Conservation (phyloP, 2,888 invertebrate genomes). For the Melipona bicolor region DNA sequence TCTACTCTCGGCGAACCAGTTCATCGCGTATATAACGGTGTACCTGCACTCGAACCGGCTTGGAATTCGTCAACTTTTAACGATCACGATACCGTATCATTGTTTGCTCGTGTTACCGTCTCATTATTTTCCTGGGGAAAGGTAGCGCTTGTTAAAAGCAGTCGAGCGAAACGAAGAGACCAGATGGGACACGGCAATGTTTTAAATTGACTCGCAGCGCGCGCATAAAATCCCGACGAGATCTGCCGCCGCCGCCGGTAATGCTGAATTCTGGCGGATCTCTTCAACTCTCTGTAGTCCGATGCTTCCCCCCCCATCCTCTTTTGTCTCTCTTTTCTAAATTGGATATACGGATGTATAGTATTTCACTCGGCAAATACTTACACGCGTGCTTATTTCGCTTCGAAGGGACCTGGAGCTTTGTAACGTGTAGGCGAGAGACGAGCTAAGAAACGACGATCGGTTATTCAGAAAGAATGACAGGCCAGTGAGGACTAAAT, state of each 20-base stretch:
- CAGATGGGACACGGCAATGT: conserved; percentile 23
- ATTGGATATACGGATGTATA: neutral
- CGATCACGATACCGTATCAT: conserved; percentile 51
- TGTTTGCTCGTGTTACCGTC: conserved; percentile 50
- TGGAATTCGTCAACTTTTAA: conserved; percentile 59
- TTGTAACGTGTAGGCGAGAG: no score
- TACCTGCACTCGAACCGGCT: conserved; percentile 39
- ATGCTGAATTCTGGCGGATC: conserved; percentile 14
- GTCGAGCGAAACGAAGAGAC: conserved; percentile 18
- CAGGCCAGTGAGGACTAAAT: no score
- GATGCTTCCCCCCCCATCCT: neutral
- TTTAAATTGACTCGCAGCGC: conserved; percentile 52
- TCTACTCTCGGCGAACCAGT: neutral
- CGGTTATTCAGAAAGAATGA: neutral
- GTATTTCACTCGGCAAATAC: no score
- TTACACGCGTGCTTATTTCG: neutral
- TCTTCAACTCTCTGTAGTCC: neutral
- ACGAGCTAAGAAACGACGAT: no score
- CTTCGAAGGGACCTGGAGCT: neutral
- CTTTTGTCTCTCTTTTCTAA: neutral
- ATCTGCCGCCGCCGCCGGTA: conserved; percentile 25
- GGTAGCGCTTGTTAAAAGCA: conserved; percentile 57
- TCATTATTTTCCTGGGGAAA: conserved; percentile 51
- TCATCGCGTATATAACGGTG: conserved; percentile 32
- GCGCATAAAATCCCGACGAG: conserved; percentile 38